Percentiles rank a stretch among this genome's conserved stretches.
These are phyloP conservation scores for Dryomyza anilis DNA, from an alignment of 2,888 invertebrate genomes.

Conservation along the genomic window DNA sequence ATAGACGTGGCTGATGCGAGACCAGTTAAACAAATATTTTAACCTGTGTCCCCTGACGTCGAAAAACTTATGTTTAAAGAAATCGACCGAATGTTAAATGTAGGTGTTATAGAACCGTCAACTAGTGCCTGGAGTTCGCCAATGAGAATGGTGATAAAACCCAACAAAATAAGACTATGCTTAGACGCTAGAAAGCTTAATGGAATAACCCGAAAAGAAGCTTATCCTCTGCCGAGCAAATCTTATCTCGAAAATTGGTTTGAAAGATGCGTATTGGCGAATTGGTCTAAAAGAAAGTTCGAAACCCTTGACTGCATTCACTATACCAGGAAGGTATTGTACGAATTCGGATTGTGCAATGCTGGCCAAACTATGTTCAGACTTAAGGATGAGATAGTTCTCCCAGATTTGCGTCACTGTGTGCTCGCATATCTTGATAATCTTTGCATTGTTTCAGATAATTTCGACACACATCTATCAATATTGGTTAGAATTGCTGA, in stretches of 20 bases:
- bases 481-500: conserved; percentile 6
- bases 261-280: conserved; percentile 30
- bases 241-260: conserved; percentile 22
- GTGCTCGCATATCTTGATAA: conserved; percentile 34
- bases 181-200: conserved; percentile 31
- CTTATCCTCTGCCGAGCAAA: conserved; percentile 28
- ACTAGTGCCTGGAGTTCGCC: conserved; percentile 28
- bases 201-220: conserved; percentile 24
- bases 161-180: conserved; percentile 24
- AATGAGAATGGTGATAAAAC: conserved; percentile 24
- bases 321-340: conserved; percentile 26
- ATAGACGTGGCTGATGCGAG: neutral
- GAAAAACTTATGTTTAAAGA: neutral
- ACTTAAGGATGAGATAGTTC: neutral
- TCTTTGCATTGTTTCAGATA: conserved; percentile 25
- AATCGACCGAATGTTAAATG: neutral
- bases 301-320: conserved; percentile 27
- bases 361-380: conserved; percentile 29
- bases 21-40: conserved; percentile 1
- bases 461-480: conserved; percentile 19
- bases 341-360: conserved; percentile 35
- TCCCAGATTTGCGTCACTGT: neutral
- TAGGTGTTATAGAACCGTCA: neutral
- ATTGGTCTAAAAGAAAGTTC: conserved; percentile 15
- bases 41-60: neutral